Evolutionary conservation across 2,888 invertebrate genomes (phyloP).

Genomic region (Pseudococcus viburni): DNA sequence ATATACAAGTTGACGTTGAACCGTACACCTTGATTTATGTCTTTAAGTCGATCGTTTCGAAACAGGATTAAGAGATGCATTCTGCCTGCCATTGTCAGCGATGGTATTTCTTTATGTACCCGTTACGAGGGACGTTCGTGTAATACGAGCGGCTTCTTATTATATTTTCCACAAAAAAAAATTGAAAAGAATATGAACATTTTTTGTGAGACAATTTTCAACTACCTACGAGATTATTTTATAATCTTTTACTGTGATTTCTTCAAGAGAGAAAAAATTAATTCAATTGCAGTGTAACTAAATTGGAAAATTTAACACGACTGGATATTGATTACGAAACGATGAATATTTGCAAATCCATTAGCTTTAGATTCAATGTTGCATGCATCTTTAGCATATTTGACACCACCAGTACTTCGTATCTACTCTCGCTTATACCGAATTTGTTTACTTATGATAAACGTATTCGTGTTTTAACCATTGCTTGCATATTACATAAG

Average conservation of each 20-base stretch:
- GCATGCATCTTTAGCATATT: not conserved
- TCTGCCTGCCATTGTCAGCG: conserved; percentile 38
- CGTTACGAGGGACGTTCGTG: not conserved
- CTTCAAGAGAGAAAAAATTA: not conserved
- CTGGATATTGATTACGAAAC: not conserved
- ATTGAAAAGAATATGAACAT: not conserved
- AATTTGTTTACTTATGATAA: conserved; percentile 34
- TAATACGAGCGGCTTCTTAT: not conserved
- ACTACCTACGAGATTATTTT: not conserved
- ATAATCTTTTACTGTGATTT: not conserved
- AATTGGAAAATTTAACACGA: not conserved
- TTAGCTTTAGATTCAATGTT: not conserved
- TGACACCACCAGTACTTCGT: not conserved
- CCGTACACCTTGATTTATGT: conserved; percentile 56
- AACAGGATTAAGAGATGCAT: conserved; percentile 57
- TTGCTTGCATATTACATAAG: conserved; percentile 31
- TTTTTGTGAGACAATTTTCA: not conserved
- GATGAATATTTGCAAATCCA: not conserved
- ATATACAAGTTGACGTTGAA: conserved; percentile 56
- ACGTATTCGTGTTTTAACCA: not conserved
- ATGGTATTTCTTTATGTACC: conserved; percentile 42
- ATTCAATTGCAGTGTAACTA: not conserved
- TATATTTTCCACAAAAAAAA: not conserved
- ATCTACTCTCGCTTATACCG: no score
- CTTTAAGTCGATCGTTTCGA: conserved; percentile 53